These are phyloP conservation scores for Butorides virescens DNA, from an alignment of 2,113 vertebrate species.

Conservation along the genomic window DNA sequence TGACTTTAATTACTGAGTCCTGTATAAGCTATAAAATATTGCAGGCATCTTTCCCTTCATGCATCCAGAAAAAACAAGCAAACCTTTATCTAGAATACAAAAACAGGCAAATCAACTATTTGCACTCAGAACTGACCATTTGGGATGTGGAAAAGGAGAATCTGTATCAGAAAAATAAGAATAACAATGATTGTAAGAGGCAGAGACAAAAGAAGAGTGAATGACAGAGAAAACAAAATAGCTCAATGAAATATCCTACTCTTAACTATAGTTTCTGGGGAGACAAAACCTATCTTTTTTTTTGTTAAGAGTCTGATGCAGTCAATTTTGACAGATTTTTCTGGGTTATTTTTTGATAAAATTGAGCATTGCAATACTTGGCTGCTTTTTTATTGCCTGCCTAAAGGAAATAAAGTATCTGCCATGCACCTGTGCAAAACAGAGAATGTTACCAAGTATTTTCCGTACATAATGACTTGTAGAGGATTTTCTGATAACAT, in stretches of 20 bases:
- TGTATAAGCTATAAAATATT: not conserved
- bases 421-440: not conserved
- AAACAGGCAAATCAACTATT: not conserved
- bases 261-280: not conserved
- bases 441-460: not conserved
- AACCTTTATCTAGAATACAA: not conserved
- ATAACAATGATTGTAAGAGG: not conserved
- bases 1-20: conserved; percentile 16
- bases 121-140: not conserved
- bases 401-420: not conserved
- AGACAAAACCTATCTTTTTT: not conserved
- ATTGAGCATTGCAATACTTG: not conserved
- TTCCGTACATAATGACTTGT: not conserved
- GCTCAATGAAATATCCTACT: not conserved
- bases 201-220: not conserved
- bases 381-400: not conserved
- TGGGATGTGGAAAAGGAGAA: not conserved
- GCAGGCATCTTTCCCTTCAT: not conserved
- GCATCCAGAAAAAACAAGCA: not conserved
- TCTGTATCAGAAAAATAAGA: not conserved
- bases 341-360: not conserved
- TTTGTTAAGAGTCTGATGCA: not conserved
- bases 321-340: not conserved
- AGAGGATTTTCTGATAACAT: not conserved
- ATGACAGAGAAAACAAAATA: not conserved